These are phyloP conservation scores for Pseudococcus jackbeardsleyi DNA, from an alignment of 2,888 invertebrate species.

Conservation along the genomic window DNA sequence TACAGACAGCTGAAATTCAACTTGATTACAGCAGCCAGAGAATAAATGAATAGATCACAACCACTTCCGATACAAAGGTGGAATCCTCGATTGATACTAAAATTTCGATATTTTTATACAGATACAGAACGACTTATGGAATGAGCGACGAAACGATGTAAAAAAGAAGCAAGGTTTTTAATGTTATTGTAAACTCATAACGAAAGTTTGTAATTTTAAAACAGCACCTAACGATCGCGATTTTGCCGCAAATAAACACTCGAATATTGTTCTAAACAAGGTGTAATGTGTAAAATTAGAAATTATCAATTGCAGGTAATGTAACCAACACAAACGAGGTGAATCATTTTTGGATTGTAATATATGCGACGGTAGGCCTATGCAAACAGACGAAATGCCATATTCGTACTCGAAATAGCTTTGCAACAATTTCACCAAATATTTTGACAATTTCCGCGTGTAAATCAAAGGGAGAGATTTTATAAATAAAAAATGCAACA, in stretches of 20 bases:
- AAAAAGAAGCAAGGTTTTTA: neutral
- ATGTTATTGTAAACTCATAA: neutral
- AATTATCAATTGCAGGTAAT: constrained; percentile 25
- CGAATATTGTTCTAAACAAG: neutral
- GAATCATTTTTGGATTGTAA: neutral
- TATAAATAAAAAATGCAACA: neutral
- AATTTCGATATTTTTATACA: neutral
- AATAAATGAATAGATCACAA: neutral
- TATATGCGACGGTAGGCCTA: constrained; percentile 1
- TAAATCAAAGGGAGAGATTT: neutral
- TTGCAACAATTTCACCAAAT: neutral
- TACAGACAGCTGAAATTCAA: neutral
- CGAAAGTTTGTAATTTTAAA: neutral
- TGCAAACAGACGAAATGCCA: neutral
- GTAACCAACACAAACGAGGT: neutral
- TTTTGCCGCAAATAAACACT: constrained; percentile 2
- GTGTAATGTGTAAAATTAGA: neutral
- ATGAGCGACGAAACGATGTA: neutral
- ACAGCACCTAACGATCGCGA: neutral
- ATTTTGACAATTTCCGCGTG: neutral
- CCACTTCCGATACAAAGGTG: neutral
- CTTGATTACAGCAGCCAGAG: neutral
- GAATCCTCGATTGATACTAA: neutral
- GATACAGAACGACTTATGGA: neutral
- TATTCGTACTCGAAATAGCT: neutral